These are phyloP conservation scores for Athene noctua DNA, from an alignment of 2,113 vertebrate genomes.

Conservation along the genomic window DNA sequence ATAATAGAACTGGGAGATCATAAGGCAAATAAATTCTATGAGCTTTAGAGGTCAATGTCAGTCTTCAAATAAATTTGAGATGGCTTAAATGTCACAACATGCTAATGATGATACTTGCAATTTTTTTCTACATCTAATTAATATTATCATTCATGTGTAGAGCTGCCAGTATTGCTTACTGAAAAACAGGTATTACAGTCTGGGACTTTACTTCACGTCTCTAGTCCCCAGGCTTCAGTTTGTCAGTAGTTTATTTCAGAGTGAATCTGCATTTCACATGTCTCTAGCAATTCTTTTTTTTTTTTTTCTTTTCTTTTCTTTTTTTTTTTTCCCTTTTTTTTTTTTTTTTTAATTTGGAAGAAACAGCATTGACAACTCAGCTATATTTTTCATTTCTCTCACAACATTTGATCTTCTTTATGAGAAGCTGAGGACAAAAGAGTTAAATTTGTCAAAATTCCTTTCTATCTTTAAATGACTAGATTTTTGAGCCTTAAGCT, in stretches of 20 bases:
- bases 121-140: neutral
- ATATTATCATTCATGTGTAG: neutral
- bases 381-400: neutral
- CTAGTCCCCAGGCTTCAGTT: neutral
- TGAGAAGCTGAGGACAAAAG: neutral
- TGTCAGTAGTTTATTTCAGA: neutral
- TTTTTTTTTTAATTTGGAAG: neutral
- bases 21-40: neutral
- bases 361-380: neutral
- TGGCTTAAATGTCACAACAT: neutral
- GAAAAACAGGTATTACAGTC: neutral
- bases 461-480: neutral
- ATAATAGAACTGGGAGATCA: neutral
- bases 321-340: neutral
- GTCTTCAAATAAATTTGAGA: neutral
- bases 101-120: neutral
- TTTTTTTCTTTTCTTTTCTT: no score
- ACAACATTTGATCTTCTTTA: neutral
- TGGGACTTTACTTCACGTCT: neutral
- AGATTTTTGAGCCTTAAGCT: neutral
- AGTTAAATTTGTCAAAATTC: neutral
- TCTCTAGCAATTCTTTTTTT: neutral
- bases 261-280: neutral
- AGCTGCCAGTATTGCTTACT: neutral
- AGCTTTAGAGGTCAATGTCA: neutral